Evolutionary conservation across 2,888 invertebrate species (phyloP).

Genomic region (Rotaria sp.): DNA sequence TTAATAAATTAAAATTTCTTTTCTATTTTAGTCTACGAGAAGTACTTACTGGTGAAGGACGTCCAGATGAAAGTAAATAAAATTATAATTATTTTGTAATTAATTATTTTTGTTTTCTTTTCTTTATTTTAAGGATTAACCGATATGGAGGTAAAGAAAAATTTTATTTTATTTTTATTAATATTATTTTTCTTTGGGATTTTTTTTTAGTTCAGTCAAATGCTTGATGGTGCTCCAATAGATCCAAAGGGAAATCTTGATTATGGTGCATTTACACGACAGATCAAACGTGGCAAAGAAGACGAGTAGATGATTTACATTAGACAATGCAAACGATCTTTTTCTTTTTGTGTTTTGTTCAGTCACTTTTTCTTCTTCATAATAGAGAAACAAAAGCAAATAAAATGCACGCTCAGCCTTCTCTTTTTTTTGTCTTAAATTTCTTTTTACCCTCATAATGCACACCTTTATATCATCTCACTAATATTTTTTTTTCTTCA

Average conservation of each 20-base stretch:
- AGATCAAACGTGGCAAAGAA: conserved; percentile 58
- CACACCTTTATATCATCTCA: background rate
- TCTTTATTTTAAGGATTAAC: background rate
- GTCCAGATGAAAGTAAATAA: background rate
- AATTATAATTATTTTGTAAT: too few relatives aligned
- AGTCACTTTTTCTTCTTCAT: background rate
- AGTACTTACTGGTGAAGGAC: conserved; percentile 20
- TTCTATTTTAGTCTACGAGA: conserved; percentile 1
- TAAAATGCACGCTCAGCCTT: conserved; percentile 9
- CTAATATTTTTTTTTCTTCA: background rate
- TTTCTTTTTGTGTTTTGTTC: background rate
- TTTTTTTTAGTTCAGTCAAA: conserved; percentile 17
- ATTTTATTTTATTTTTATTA: background rate
- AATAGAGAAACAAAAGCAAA: background rate
- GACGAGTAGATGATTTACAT: conserved; percentile 47
- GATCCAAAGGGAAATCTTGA: conserved; percentile 47
- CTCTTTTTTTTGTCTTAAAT: background rate
- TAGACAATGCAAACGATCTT: too few relatives aligned
- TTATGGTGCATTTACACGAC: conserved; percentile 57
- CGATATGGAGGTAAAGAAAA: background rate
- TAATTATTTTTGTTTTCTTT: background rate
- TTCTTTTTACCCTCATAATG: background rate
- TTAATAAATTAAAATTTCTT: background rate
- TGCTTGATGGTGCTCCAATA: conserved; percentile 15
- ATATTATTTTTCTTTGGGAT: too few relatives aligned